A percentile compares a stretch with the other conserved stretches of the same genome.
Conservation (phyloP, 2,113 vertebrate species). For the Zeus faber region DNA sequence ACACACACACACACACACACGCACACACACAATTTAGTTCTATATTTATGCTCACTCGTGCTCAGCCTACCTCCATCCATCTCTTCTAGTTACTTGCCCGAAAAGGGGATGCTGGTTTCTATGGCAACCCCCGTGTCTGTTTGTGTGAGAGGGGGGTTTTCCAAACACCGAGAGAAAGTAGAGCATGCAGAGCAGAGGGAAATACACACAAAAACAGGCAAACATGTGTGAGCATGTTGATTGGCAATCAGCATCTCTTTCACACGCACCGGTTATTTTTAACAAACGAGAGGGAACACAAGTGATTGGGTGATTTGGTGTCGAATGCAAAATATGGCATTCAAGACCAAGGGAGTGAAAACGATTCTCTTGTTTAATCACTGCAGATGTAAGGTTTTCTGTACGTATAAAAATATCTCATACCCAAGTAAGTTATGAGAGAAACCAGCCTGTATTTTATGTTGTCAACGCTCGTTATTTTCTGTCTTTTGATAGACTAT, state of each 20-base stretch:
- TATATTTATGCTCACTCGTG: conserved; percentile 40
- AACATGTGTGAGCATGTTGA: conserved; percentile 33
- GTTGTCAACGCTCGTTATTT: neutral
- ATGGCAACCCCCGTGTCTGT: conserved; percentile 47
- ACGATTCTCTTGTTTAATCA: too few species aligned
- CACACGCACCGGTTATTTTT: conserved; percentile 34
- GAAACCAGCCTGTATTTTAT: neutral
- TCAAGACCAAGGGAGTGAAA: too few species aligned
- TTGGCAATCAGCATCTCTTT: conserved; percentile 46
- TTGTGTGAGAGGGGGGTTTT: conserved; percentile 54
- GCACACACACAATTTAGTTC: conserved; percentile 22
- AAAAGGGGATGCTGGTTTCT: conserved; percentile 58
- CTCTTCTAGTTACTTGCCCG: conserved; percentile 20
- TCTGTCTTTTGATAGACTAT: too few species aligned
- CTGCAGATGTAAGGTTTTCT: too few species aligned
- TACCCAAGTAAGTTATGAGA: too few species aligned
- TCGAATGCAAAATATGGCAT: too few species aligned
- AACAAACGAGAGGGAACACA: conserved; percentile 27
- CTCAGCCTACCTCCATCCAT: conserved; percentile 1
- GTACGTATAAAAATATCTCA: too few species aligned
- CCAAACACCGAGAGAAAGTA: conserved; percentile 27
- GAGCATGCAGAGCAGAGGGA: conserved; percentile 26
- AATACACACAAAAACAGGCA: conserved; percentile 9
- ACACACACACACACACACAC: conserved; percentile 12
- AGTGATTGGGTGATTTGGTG: too few species aligned